Conservation (phyloP, 2,113 vertebrate genomes). For the Heliornis fulica region DNA sequence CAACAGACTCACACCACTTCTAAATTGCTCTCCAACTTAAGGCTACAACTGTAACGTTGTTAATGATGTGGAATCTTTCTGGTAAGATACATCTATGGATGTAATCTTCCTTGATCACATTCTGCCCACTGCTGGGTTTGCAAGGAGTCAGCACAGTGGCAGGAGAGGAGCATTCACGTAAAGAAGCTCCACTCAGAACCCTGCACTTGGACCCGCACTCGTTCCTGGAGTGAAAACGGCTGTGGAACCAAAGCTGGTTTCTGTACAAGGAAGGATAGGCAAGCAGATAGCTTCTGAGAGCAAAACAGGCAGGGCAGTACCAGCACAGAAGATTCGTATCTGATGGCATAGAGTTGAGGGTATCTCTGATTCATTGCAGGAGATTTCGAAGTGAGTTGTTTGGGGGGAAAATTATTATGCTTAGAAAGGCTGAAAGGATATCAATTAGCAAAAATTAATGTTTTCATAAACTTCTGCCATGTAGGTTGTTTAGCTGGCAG, state of each 20-base stretch:
- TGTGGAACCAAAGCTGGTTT: neutral
- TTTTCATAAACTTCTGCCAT: neutral
- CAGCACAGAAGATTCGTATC: neutral
- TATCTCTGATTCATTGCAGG: neutral
- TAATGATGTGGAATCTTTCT: neutral
- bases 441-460: neutral
- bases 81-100: neutral
- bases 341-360: neutral
- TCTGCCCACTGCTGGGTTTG: slow-evolving; percentile 32
- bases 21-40: neutral
- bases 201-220: neutral
- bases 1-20: fast-evolving
- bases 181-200: neutral
- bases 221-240: neutral
- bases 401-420: neutral
- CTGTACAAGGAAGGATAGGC: fast-evolving
- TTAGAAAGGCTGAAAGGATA: neutral
- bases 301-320: neutral
- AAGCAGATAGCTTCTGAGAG: neutral
- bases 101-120: slow-evolving; percentile 13
- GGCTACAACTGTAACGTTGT: neutral
- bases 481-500: neutral
- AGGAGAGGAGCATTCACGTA: neutral
- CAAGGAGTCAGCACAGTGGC: neutral
- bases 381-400: neutral